These are phyloP conservation scores for Malurus leucopterus DNA, from an alignment of 2,797 vertebrate species.

Conservation along the genomic window DNA sequence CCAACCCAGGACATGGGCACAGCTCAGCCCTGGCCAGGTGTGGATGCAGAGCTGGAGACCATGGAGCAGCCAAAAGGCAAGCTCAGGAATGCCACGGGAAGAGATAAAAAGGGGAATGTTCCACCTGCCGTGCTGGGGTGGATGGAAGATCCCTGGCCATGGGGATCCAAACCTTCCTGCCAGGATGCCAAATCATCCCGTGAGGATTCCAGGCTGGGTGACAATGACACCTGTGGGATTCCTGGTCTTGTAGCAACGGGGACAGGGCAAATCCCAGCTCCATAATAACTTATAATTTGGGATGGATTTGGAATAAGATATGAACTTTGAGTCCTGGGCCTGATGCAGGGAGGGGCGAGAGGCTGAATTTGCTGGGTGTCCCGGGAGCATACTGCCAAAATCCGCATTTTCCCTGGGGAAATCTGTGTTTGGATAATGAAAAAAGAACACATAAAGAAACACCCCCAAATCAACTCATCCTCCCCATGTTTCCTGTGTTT, in stretches of 20 bases:
- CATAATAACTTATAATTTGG: background rate
- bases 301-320: background rate
- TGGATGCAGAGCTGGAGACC: background rate
- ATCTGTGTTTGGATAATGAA: background rate
- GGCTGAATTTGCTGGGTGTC: background rate
- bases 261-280: background rate
- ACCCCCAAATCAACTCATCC: background rate
- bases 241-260: accelerated
- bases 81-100: accelerated
- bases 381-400: background rate
- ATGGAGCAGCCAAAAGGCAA: background rate
- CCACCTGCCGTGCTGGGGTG: accelerated
- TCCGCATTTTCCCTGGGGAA: background rate
- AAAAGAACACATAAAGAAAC: accelerated
- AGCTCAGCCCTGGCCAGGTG: background rate
- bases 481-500: accelerated
- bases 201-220: background rate
- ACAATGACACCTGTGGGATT: background rate
- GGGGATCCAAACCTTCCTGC: accelerated
- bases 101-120: background rate
- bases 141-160: background rate
- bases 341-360: accelerated
- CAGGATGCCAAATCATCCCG: accelerated
- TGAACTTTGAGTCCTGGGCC: background rate
- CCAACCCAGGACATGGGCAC: background rate